Base-by-base conservation (phyloP, 1,140 invertebrate species). In the Lethrus apterus region DNA sequence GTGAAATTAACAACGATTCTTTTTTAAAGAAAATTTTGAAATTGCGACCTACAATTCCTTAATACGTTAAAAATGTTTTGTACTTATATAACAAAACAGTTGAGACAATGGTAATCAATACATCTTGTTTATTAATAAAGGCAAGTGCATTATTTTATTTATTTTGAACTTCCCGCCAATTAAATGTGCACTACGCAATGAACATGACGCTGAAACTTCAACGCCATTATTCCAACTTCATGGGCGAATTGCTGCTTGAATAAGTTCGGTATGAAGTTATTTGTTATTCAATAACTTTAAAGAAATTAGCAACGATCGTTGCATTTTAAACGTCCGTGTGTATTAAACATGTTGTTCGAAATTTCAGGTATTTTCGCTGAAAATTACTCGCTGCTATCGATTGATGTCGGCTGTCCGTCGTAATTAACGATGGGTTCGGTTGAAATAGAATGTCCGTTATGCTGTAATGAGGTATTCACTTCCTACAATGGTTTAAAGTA, bases 381-480 rank as follows among this genome's bases (percentile, higher is more conserved):
- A 32, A 17, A 31, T 44, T 30, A 33, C 21, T 14, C 14, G 41
- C 24, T 30, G 14, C 14, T 11, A 4, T 26, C 13, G n/a, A n/a
- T n/a, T n/a, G n/a, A n/a, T n/a, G n/a, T n/a, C n/a, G n/a, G n/a
- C n/a, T n/a, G 4, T 32, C 4, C 18, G 24, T 19, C 15, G n/a
- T 21, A 38, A 38, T 38, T 34, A 42, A 46, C 4, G 10, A 9
- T 29, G 26, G 9, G 26, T 29, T 29, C 26, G 13, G 26, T 29
- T 29, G 4, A 11, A 29, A 29, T 79, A 11, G 62, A 70, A 44
- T 82, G 80, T 52, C 77, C 79, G 3, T 69, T 81, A 62, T 82
- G 80, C 55, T 82, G 79, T 54, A 71, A 71, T 33, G 70, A 76
- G 60, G 72, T 66, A 40, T 82, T 82, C 64, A 59, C 66, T 44